Evolutionary conservation across 2,888 invertebrate genomes (phyloP).

Genomic region (Oscheius sp.): DNA sequence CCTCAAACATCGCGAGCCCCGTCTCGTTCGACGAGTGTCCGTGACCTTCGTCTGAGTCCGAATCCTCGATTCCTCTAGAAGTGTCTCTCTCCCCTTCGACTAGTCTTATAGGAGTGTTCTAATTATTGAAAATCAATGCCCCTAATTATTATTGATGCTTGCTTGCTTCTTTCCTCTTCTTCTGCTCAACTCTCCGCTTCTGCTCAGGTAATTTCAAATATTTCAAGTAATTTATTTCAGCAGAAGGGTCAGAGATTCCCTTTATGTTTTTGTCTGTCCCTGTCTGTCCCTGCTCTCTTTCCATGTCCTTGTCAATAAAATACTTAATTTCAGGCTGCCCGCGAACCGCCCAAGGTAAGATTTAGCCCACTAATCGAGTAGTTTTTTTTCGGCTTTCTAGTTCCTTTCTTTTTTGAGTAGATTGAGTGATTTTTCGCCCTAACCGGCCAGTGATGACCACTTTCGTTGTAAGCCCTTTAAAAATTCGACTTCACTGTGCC

Average conservation of each 20-base stretch:
- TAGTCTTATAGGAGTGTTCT: constrained; percentile 26
- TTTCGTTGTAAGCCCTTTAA: background rate
- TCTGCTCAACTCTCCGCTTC: constrained; percentile 23
- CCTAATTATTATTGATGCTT: constrained; percentile 30
- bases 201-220: constrained; percentile 1
- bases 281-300: constrained; percentile 37
- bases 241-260: constrained; percentile 12
- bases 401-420: background rate
- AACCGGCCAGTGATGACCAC: constrained; percentile 9
- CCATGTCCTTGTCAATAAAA: constrained; percentile 10
- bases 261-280: constrained; percentile 13
- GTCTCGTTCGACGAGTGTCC: constrained; percentile 39
- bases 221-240: constrained; percentile 16
- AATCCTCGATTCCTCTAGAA: constrained; percentile 41
- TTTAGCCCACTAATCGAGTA: constrained; percentile 19
- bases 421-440: constrained; percentile 20
- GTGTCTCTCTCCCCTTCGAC: background rate
- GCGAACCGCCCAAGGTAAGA: constrained; percentile 64
- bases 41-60: constrained; percentile 44
- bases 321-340: constrained; percentile 60
- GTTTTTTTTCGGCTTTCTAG: background rate
- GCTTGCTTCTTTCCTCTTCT: constrained; percentile 19
- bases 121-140: constrained; percentile 10
- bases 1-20: constrained; percentile 41
- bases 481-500: background rate